Evolutionary conservation across 2,888 invertebrate genomes (phyloP), one percentile per base, ranked within the genome.

Genomic region (Caenorhabditis uteleia): DNA sequence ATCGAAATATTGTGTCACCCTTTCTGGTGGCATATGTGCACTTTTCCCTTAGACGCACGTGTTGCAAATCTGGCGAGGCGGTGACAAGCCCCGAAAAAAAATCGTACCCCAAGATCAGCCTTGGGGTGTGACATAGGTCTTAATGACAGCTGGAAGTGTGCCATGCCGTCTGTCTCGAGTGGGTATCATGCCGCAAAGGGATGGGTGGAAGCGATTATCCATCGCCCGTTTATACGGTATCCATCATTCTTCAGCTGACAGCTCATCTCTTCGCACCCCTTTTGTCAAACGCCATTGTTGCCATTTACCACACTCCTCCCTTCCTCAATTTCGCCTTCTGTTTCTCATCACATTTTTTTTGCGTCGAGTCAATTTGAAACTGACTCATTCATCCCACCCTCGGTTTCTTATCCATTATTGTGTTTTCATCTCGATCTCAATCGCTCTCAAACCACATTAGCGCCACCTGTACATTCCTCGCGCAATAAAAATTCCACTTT

Each of bases 171-270:
- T 62, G 62, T 45, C 42, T 31, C 45, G 44, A 49, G 48, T 31
- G 36, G 25, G 25, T 20, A 21, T 23, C 25, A 40, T 56, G 60
- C 60, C 60, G 60, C 53, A 60, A 60, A 54, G 43, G 44, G 16
- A 21, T 31, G 29, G 20, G 26, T 45, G 16, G 16, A 31, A 12
- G 29, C 14, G n/a, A 27, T 36, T n/a, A 14, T 16, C 31, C 2
- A 26, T 29, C 56, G 56, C 34, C 54, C 54, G 51, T 56, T 50
- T 55, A 46, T 61, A 62, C 62, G 51, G 62, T 62, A 62, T 62
- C 56, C 62, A 62, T 62, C 62, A 62, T 62, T 62, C 62, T 62
- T 62, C 42, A 43, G 56, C 43, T 56, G 62, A 62, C 62, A 62
- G 56, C 55, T 62, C 46, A 31, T 25, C 31, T 48, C 49, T 62